A percentile compares a stretch with the other conserved stretches of the same genome.
These are phyloP conservation scores for Onthophagus sagittarius DNA, from an alignment of 2,888 invertebrate species.

Conservation along the genomic window DNA sequence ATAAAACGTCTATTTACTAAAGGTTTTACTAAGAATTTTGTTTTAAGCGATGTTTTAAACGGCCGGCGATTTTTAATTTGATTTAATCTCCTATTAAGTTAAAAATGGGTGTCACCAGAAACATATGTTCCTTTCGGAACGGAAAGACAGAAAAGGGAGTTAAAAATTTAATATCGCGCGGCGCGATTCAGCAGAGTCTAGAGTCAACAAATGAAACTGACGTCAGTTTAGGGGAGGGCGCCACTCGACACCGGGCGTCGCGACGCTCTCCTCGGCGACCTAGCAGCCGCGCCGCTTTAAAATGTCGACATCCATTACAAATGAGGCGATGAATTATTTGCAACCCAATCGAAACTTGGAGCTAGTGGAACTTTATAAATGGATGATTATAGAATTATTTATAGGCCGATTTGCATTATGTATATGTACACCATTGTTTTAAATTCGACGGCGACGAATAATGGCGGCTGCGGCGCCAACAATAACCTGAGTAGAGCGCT, in stretches of 20 bases:
- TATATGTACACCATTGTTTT: slow-evolving; percentile 17
- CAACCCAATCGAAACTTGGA: slow-evolving; percentile 42
- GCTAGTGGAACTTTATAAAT: slow-evolving; percentile 39
- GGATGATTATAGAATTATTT: slow-evolving; percentile 37
- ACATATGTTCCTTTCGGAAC: background rate
- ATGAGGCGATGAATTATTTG: slow-evolving; percentile 41
- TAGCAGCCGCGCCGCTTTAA: slow-evolving; percentile 33
- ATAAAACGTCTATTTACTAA: background rate
- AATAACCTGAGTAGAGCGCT: slow-evolving; percentile 10
- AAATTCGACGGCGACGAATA: slow-evolving; percentile 9
- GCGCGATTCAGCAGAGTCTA: slow-evolving; percentile 38
- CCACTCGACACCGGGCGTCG: slow-evolving; percentile 1
- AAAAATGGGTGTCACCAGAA: background rate
- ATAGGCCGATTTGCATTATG: slow-evolving; percentile 29
- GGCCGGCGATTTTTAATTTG: no score
- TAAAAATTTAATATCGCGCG: slow-evolving; percentile 41
- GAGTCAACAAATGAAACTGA: slow-evolving; percentile 42
- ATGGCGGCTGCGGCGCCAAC: slow-evolving; percentile 9
- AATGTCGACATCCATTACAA: slow-evolving; percentile 42
- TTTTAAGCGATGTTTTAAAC: background rate
- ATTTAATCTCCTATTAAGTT: background rate
- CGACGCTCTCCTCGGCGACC: slow-evolving; percentile 2
- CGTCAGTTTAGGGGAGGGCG: slow-evolving; percentile 30
- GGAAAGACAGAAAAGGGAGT: slow-evolving; percentile 14
- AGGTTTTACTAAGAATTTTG: background rate